phyloP scores from a whole-genome alignment of 35 echinoderm and acorn worm species.

The Apostichopus parvimensis region DNA sequence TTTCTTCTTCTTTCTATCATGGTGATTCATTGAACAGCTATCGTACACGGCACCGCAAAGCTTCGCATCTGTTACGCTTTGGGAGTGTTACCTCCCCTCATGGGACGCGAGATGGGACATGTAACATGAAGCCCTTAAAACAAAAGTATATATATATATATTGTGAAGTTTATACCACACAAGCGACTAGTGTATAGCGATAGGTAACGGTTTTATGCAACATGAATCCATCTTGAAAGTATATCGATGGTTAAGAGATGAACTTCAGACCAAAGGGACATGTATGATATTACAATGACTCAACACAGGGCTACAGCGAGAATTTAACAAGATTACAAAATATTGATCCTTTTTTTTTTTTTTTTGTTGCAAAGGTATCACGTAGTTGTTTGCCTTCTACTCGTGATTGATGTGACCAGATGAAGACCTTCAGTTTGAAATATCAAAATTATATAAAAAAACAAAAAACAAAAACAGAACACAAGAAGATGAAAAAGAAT shows the following conservation, averaged over 20 bases:
- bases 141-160: background rate
- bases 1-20: background rate
- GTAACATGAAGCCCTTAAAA: background rate
- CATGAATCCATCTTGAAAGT: no score
- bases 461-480: background rate
- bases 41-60: slow-evolving; percentile 49
- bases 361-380: background rate
- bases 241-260: background rate
- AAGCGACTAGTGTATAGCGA: no score
- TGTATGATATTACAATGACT: background rate
- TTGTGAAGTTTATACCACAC: no score
- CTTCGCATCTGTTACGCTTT: slow-evolving; percentile 42
- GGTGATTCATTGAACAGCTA: slow-evolving; percentile 38
- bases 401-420: slow-evolving; percentile 2
- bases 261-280: background rate
- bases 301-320: background rate
- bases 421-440: background rate
- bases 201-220: no score
- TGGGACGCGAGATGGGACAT: background rate
- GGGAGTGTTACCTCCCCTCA: slow-evolving; percentile 5
- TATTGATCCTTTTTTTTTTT: background rate
- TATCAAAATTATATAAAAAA: background rate
- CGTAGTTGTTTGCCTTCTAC: background rate
- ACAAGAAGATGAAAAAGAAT: background rate
- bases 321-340: background rate